Base-by-base conservation (phyloP, 1,140 invertebrate genomes). In the Tetramorium parvispinum region DNA sequence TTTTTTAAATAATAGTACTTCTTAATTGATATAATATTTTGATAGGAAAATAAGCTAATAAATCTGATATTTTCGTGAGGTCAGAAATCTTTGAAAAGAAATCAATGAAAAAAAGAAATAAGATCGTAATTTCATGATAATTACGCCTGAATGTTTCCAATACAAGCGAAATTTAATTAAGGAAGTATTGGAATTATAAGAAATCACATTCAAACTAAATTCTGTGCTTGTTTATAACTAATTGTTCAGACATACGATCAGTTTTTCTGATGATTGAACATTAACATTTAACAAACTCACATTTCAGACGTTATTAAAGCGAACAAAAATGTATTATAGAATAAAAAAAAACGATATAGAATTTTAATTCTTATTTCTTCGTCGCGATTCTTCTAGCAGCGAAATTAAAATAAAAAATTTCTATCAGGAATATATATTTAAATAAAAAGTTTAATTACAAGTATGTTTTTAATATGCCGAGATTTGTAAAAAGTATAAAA, bases 181-280 rank as follows among this genome's bases (percentile, higher is more conserved):
- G 10, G 11, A 37, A 2, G n/a, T 66, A 16, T 37, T 46, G 37
- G 11, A 66, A 65, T 66, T 37, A 16, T 37, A n/a, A 78, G 6
- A 66, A 40, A 76, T 0, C 10, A 11, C 4, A 2, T 40, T 3
- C 18, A 18, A 32, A 6, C 32, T 65, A 18, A 78, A 65, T 37
- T 78, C 49, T 65, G 59, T 43, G 18, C 4, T 27, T 43, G 53
- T 46, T 18, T 49, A 43, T 46, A 49, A 78, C 10, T 65, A 49
- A 65, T 77, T 78, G 18, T 27, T 78, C 57, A 78, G 76, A 43
- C 65, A 18, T 78, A 61, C 59, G 13, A 65, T 76, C 4, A 5
- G 10, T 3, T 65, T 65, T 49, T 66, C 24, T 51, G 43, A 63
- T 16, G 11, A 24, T 46, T 6, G 16, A 24, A 32, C 24, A 46